Evolutionary conservation across 2,888 invertebrate species (phyloP).

Genomic region (Hymenopus coronatus): DNA sequence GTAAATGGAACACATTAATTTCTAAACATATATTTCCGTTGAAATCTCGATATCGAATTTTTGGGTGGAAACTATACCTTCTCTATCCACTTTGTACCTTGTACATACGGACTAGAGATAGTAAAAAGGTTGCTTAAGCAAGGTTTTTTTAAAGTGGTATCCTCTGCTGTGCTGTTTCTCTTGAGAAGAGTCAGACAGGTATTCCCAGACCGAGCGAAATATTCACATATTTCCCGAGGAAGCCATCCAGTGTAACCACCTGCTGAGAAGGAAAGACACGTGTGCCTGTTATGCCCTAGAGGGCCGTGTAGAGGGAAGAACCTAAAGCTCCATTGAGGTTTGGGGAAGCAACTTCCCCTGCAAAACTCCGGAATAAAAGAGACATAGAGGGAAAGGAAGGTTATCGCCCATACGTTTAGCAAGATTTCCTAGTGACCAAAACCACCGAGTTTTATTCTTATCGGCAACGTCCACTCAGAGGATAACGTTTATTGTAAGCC

Average conservation of each 20-base stretch:
- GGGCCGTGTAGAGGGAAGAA: not conserved
- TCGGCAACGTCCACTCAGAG: not conserved
- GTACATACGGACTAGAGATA: too few species aligned
- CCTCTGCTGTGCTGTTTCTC: too few species aligned
- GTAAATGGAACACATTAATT: too few species aligned
- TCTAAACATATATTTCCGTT: too few species aligned
- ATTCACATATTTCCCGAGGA: not conserved
- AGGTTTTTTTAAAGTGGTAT: too few species aligned
- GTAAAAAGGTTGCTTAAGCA: too few species aligned
- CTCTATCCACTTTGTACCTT: too few species aligned
- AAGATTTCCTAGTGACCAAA: not conserved
- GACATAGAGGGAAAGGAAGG: not conserved
- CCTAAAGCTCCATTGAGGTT: not conserved
- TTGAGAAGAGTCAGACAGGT: too few species aligned
- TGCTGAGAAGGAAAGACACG: not conserved
- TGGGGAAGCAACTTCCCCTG: not conserved
- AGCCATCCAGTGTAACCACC: not conserved
- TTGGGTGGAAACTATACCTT: too few species aligned
- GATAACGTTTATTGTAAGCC: not conserved
- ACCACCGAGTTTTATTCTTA: not conserved
- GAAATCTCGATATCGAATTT: too few species aligned
- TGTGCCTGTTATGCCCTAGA: not conserved
- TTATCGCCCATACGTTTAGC: not conserved
- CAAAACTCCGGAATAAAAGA: not conserved
- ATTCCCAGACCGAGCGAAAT: not conserved